Evolutionary conservation across 2,113 vertebrate species (phyloP).

Genomic region (Apus apus): DNA sequence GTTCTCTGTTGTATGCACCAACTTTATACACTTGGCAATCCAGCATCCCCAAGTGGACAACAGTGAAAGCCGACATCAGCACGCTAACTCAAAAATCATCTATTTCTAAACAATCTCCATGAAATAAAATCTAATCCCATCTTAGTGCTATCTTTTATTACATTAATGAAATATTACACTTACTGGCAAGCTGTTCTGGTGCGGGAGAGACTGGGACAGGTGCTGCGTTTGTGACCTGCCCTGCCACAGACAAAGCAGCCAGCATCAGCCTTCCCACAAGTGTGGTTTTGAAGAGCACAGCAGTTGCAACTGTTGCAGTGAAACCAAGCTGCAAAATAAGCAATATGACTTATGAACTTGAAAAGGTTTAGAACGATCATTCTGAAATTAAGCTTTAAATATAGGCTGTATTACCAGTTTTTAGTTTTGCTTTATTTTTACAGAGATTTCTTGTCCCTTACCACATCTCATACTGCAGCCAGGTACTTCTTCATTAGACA

Average conservation of each 20-base stretch:
- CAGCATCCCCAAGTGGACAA: neutral
- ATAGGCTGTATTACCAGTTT: neutral
- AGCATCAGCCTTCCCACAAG: constrained; percentile 63
- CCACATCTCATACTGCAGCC: neutral
- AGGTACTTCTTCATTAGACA: neutral
- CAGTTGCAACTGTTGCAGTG: constrained; percentile 84
- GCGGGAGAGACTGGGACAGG: constrained; percentile 74
- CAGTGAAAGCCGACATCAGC: neutral
- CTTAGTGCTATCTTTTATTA: neutral
- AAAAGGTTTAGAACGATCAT: neutral
- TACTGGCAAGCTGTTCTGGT: constrained; percentile 46
- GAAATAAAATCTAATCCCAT: neutral
- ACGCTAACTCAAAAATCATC: neutral
- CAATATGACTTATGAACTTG: neutral
- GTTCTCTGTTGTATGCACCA: neutral
- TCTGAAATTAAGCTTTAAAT: neutral
- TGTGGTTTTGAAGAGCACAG: constrained; percentile 84
- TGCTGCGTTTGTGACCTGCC: constrained; percentile 83
- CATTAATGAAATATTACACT: neutral
- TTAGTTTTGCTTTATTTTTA: neutral
- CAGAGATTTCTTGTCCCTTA: neutral
- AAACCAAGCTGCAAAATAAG: constrained; percentile 83
- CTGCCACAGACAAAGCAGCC: constrained; percentile 89
- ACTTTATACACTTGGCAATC: neutral
- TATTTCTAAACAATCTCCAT: neutral